Evolutionary conservation across 2,113 vertebrate species (phyloP).

Genomic region (Triplophysa rosa): DNA sequence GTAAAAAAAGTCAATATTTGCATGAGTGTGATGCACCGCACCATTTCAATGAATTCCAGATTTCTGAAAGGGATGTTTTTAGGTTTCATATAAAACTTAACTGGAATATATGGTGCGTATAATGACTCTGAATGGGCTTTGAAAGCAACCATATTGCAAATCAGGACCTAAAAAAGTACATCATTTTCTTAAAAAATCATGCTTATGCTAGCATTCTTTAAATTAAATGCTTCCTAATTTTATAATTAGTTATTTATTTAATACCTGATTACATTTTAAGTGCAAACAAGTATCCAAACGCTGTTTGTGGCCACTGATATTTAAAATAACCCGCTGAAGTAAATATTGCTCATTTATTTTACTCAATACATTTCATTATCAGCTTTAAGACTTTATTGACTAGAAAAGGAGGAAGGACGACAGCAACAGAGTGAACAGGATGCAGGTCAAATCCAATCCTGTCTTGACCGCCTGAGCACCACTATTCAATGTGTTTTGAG

Average conservation of each 20-base stretch:
- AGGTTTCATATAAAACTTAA: not conserved
- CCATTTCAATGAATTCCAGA: too few species aligned
- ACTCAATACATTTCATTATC: not conserved
- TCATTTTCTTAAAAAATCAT: too few species aligned
- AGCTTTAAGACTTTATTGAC: not conserved
- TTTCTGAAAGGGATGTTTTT: too few species aligned
- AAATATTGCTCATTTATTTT: not conserved
- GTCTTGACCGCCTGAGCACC: not conserved
- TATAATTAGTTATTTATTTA: too few species aligned
- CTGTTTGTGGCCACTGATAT: too few species aligned
- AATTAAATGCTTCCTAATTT: too few species aligned
- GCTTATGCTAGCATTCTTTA: too few species aligned
- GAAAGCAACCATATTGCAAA: constrained; percentile 20
- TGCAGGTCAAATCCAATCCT: not conserved
- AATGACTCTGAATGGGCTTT: not conserved
- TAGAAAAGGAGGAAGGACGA: not conserved
- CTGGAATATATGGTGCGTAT: not conserved
- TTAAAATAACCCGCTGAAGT: too few species aligned
- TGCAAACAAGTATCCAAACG: too few species aligned
- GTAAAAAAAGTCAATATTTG: not conserved
- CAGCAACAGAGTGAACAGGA: not conserved
- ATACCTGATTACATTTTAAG: too few species aligned
- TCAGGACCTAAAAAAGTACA: constrained; percentile 10
- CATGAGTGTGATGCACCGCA: too few species aligned
- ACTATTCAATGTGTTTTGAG: not conserved